Evolutionary conservation across 2,888 invertebrate species (phyloP).

Genomic region (Argynnis bischoffii): DNA sequence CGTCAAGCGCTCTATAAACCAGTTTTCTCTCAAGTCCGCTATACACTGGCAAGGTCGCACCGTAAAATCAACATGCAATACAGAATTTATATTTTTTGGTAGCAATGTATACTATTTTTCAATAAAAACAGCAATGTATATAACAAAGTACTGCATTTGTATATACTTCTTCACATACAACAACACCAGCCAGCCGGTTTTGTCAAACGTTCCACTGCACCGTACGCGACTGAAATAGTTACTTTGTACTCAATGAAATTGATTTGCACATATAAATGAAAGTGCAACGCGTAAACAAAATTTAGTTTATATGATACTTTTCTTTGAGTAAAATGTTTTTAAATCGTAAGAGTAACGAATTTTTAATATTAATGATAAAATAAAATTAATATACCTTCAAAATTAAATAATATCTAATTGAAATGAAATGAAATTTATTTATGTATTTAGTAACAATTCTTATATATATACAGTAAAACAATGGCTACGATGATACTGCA

Average conservation of each 20-base stretch:
- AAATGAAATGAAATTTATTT: too few relatives aligned
- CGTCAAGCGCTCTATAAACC: slow-evolving; percentile 50
- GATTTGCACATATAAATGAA: slow-evolving; percentile 45
- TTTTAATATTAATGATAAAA: too few relatives aligned
- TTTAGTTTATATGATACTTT: too few relatives aligned
- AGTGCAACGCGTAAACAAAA: slow-evolving; percentile 12
- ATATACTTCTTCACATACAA: slow-evolving; percentile 4
- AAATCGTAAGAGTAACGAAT: too few relatives aligned
- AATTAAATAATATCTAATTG: too few relatives aligned
- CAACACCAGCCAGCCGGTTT: slow-evolving; percentile 18
- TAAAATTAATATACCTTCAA: too few relatives aligned
- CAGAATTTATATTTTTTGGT: slow-evolving; percentile 25
- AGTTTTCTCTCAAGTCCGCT: slow-evolving; percentile 45
- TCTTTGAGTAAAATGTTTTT: too few relatives aligned
- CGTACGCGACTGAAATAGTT: slow-evolving; percentile 56
- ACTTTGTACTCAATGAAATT: slow-evolving; percentile 53
- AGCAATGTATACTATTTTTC: slow-evolving; percentile 25
- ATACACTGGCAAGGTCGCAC: slow-evolving; percentile 43
- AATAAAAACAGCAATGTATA: slow-evolving; percentile 35
- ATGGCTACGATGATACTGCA: too few relatives aligned
- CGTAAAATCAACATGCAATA: slow-evolving; percentile 30
- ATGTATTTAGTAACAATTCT: too few relatives aligned
- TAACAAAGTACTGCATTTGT: slow-evolving; percentile 4
- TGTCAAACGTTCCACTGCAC: slow-evolving; percentile 44
- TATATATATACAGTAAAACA: too few relatives aligned